Evolutionary conservation across 2,113 vertebrate genomes (phyloP).

Genomic region (Turdus rufiventris): DNA sequence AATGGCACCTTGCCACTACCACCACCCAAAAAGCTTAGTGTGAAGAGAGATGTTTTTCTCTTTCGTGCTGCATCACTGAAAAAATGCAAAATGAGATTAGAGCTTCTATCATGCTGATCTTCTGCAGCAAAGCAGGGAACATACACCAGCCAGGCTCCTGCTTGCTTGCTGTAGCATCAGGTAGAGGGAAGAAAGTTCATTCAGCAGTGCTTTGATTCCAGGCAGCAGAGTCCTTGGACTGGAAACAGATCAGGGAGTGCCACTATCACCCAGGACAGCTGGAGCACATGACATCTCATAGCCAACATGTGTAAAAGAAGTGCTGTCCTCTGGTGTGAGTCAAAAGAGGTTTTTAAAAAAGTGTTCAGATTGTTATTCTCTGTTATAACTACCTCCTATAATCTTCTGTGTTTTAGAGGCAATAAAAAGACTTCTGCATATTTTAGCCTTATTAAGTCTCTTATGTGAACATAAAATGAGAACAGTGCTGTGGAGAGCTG

Average conservation of each 20-base stretch:
- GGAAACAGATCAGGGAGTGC: not conserved
- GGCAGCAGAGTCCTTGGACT: not conserved
- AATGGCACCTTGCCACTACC: not conserved
- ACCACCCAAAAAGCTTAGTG: not conserved
- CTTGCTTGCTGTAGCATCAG: not conserved
- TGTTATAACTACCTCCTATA: not conserved
- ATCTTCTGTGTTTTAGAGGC: not conserved
- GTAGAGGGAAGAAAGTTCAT: not conserved
- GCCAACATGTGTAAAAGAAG: not conserved
- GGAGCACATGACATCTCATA: not conserved
- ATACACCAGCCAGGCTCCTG: not conserved
- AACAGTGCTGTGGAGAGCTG: not conserved
- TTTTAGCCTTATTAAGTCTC: not conserved
- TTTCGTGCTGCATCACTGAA: not conserved
- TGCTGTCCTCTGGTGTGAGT: not conserved
- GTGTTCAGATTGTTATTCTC: not conserved
- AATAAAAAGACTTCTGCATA: not conserved
- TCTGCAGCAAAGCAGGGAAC: not conserved
- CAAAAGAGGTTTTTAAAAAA: not conserved
- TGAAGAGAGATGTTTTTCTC: not conserved
- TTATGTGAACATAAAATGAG: not conserved
- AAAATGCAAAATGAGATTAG: not conserved
- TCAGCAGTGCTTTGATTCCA: not conserved
- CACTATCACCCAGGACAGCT: not conserved
- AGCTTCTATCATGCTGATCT: not conserved